Percentiles rank a stretch among this genome's conserved stretches.
Conservation (phyloP, 2,797 vertebrate species). For the Lutjanus argentimaculatus region DNA sequence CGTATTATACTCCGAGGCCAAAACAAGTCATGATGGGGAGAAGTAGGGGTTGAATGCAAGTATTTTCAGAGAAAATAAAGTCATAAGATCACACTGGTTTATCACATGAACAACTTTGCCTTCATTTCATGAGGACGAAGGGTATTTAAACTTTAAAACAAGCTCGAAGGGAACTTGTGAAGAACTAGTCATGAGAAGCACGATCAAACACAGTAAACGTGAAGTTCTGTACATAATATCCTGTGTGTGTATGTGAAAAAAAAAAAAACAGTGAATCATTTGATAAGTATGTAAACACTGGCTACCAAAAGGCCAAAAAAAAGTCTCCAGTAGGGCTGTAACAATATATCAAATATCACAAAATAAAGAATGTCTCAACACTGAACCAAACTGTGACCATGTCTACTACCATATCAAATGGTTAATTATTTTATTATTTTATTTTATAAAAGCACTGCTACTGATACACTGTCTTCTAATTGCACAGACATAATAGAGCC, state of each 20-base stretch:
- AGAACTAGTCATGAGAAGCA: background rate
- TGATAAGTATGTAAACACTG: background rate
- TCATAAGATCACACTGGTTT: constrained; percentile 66
- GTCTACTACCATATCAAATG: background rate
- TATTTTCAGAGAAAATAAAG: constrained; percentile 49
- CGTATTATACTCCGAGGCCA: constrained; percentile 37
- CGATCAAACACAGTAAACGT: too few relatives aligned
- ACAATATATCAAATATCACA: too few relatives aligned
- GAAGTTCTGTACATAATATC: too few relatives aligned
- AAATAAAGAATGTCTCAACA: too few relatives aligned
- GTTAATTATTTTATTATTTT: too few relatives aligned
- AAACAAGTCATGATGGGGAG: constrained; percentile 6
- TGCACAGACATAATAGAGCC: too few relatives aligned
- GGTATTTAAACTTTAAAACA: constrained; percentile 18
- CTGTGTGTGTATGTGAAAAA: background rate
- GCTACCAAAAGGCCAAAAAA: constrained; percentile 2
- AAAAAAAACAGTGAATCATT: background rate
- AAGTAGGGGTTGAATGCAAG: constrained; percentile 8
- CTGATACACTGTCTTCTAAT: too few relatives aligned
- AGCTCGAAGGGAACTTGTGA: background rate
- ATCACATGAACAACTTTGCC: constrained; percentile 64
- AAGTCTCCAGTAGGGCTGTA: constrained; percentile 1
- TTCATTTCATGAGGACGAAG: constrained; percentile 25
- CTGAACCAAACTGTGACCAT: background rate
- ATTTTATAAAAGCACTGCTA: too few relatives aligned